phyloP scores from a whole-genome alignment of 92 coral and sea anemone genomes.

The Micromussa lordhowensis region DNA sequence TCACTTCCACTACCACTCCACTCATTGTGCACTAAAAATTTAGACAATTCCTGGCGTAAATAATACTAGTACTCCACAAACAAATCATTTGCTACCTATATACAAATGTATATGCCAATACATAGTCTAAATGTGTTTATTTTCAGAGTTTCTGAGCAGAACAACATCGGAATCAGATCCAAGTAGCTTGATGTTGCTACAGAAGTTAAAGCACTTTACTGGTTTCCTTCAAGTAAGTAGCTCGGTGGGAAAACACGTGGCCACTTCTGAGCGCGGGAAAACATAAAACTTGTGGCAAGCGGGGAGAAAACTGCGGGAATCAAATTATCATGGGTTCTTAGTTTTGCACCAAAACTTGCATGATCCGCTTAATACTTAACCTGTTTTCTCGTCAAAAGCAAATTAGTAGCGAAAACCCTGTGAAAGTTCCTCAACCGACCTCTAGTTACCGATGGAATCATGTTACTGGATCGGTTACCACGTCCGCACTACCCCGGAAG shows the following conservation, averaged over 20 bases:
- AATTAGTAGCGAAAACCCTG: too few relatives aligned
- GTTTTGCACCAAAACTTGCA: background rate
- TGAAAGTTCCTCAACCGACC: background rate
- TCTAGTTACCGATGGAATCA: background rate
- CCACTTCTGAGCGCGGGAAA: background rate
- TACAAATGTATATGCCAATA: background rate
- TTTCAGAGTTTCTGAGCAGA: conserved; percentile 33
- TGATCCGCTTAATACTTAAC: background rate
- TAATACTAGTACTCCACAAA: too few relatives aligned
- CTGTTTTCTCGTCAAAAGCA: background rate
- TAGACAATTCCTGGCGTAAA: too few relatives aligned
- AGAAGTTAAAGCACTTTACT: conserved; percentile 68
- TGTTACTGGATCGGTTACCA: too few relatives aligned
- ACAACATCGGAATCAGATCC: conserved; percentile 13
- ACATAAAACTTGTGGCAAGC: background rate
- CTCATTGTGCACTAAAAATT: too few relatives aligned
- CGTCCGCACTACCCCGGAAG: too few relatives aligned
- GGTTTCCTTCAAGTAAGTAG: conserved; percentile 79
- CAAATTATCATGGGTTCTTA: background rate
- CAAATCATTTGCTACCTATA: too few relatives aligned
- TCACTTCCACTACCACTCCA: too few relatives aligned
- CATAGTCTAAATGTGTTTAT: background rate
- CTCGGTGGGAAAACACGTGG: background rate
- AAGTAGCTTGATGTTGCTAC: conserved; percentile 39
- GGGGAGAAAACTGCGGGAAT: background rate